phyloP scores from a whole-genome alignment of 2,797 vertebrate species.

The Lacerta agilis region DNA sequence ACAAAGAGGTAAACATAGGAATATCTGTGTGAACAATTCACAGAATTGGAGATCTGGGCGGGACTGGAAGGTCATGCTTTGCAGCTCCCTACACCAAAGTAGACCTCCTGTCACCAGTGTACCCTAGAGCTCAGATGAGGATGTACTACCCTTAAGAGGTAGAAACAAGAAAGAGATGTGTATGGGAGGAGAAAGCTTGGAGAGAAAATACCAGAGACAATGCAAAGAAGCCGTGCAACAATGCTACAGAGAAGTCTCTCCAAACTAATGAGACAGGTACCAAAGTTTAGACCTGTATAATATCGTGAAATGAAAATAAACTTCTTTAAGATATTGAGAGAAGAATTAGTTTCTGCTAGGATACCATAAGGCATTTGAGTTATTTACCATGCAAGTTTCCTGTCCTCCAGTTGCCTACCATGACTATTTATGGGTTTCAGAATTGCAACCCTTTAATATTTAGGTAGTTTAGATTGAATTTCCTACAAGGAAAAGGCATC shows the following conservation, averaged over 20 bases:
- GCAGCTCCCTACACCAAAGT: not conserved
- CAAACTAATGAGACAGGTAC: not conserved
- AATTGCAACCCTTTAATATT: not conserved
- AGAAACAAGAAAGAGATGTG: not conserved
- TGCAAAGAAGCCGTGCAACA: not conserved
- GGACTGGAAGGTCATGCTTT: not conserved
- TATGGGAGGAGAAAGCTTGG: not conserved
- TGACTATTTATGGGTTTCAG: not conserved
- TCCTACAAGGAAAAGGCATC: not conserved
- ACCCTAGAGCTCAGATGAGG: not conserved
- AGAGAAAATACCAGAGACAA: not conserved
- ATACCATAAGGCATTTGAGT: not conserved
- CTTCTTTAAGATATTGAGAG: not conserved
- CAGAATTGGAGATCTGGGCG: not conserved
- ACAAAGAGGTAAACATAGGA: conserved; percentile 41
- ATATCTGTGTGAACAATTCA: not conserved
- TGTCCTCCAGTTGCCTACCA: not conserved
- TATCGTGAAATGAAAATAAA: not conserved
- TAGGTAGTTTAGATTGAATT: not conserved
- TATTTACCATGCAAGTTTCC: not conserved
- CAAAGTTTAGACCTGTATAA: not conserved
- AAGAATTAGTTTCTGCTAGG: not conserved
- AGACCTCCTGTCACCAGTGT: not conserved
- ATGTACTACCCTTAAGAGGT: not conserved
- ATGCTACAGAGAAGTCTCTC: not conserved